Evolutionary conservation across 2,888 invertebrate genomes (phyloP), one percentile per base, ranked within the genome.

Genomic region (Linnaemya vulpina): DNA sequence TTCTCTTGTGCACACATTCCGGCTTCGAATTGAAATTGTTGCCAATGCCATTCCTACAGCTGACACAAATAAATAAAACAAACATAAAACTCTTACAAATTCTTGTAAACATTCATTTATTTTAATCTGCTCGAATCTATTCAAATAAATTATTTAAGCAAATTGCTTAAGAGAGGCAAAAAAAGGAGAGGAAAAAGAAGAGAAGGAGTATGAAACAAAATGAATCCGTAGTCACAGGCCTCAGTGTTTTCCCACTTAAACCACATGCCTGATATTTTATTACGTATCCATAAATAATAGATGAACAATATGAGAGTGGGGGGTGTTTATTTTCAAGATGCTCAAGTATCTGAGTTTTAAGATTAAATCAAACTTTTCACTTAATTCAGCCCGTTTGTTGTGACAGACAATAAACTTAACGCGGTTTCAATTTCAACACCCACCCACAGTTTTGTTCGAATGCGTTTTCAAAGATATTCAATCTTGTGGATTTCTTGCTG

Each of bases 281-380:
- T 58, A 17, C 60, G 30, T 30, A 30, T 58, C 25, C 1, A 35
- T n/a, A 58, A 35, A 17, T 35, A 58, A 30, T 35, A 22, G 13
- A 55, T 55, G 15, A 7, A n/a, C n/a, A n/a, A 55, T 1, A 20
- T 30, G 30, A 3, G 30, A 3, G 30, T 30, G 30, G 2, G 30
- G 30, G 2, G 30, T 30, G 30, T 30, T 11, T 13, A 38, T 0
- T 71, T 35, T 71, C 9, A 55, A 55, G n/a, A 25, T 62, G 1
- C 8, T 25, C 17, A 8, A 17, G 25, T 43, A 65, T 30, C 13
- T 60, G 22, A 55, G 35, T 58, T 68, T 80, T 67, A 40, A 76
- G 71, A 80, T 80, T 84, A 80, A 80, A 84, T 80, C 75, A 75
- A 84, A 71, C 51, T 80, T 84, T 84, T 76, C 75, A 84, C 75